These are phyloP conservation scores for Epizoanthus scotinus DNA, from an alignment of 92 coral and sea anemone genomes.

Conservation along the genomic window DNA sequence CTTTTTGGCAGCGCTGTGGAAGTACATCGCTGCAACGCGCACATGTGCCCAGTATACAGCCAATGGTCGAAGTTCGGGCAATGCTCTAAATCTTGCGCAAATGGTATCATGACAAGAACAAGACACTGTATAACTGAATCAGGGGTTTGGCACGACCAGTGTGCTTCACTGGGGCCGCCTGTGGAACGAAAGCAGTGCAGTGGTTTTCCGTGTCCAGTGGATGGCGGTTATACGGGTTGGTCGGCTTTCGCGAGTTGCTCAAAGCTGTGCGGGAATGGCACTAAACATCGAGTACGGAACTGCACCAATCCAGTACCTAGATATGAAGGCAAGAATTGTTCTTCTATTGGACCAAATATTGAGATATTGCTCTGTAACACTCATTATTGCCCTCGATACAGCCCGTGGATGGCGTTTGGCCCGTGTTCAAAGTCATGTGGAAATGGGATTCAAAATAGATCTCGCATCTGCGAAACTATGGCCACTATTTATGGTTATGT, in stretches of 20 bases:
- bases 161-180: conserved; percentile 54
- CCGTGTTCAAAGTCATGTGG: conserved; percentile 79
- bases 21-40: conserved; percentile 25
- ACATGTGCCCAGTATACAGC: conserved; percentile 67
- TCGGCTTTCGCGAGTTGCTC: conserved; percentile 65
- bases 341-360: conserved; percentile 51
- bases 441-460: conserved; percentile 62
- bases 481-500: conserved; percentile 20
- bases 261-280: conserved; percentile 76
- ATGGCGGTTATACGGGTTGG: conserved; percentile 86
- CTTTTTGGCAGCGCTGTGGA: conserved; percentile 33
- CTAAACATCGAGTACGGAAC: conserved; percentile 50
- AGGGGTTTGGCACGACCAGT: conserved; percentile 53
- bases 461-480: conserved; percentile 54
- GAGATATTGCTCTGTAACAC: conserved; percentile 41
- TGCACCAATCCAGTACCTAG: conserved; percentile 79
- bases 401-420: conserved; percentile 62
- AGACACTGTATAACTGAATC: conserved; percentile 69
- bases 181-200: conserved; percentile 60
- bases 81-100: conserved; percentile 76
- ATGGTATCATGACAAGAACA: conserved; percentile 59
- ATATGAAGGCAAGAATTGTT: conserved; percentile 78
- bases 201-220: conserved; percentile 71
- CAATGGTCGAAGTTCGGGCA: conserved; percentile 65
- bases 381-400: conserved; percentile 36